Percentiles rank a stretch among this genome's conserved stretches.
phyloP scores from a whole-genome alignment of 1,140 invertebrate species.

The Trachelipus rathkii region DNA sequence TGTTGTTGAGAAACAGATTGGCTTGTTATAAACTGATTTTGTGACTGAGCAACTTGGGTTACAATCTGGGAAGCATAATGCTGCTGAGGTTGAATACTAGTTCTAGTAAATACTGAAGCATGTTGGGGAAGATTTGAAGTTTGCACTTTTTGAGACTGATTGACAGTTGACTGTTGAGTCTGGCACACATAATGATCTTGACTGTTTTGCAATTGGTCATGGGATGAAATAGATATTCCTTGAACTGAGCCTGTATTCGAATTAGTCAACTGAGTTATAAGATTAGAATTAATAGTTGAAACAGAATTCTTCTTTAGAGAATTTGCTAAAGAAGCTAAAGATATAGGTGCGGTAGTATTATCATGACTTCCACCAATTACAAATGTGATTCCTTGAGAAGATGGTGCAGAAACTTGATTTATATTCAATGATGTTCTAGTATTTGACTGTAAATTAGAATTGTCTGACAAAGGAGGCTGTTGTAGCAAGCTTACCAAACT shows the following conservation, averaged over 20 bases:
- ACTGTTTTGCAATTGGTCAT: neutral
- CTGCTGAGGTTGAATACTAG: neutral
- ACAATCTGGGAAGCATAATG: neutral
- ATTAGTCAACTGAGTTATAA: neutral
- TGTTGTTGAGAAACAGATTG: neutral
- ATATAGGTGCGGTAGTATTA: constrained; percentile 33
- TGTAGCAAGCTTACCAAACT: constrained; percentile 32
- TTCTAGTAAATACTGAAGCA: neutral
- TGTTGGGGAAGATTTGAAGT: neutral
- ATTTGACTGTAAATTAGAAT: constrained; percentile 4
- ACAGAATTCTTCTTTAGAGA: constrained; percentile 37
- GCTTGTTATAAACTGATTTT: neutral
- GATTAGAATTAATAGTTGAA: neutral
- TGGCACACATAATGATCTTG: constrained; percentile 2
- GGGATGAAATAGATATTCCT: neutral
- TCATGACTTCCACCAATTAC: constrained; percentile 34
- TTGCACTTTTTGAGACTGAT: neutral
- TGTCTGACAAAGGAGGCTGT: constrained; percentile 27
- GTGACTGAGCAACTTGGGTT: neutral
- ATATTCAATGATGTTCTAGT: neutral
- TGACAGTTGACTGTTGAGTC: neutral
- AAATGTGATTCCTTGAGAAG: constrained; percentile 40
- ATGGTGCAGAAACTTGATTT: neutral
- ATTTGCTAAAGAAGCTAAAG: constrained; percentile 31
- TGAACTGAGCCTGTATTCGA: neutral